Evolutionary conservation across 2,888 invertebrate species (phyloP).

Genomic region (Anagyrus pseudococci): DNA sequence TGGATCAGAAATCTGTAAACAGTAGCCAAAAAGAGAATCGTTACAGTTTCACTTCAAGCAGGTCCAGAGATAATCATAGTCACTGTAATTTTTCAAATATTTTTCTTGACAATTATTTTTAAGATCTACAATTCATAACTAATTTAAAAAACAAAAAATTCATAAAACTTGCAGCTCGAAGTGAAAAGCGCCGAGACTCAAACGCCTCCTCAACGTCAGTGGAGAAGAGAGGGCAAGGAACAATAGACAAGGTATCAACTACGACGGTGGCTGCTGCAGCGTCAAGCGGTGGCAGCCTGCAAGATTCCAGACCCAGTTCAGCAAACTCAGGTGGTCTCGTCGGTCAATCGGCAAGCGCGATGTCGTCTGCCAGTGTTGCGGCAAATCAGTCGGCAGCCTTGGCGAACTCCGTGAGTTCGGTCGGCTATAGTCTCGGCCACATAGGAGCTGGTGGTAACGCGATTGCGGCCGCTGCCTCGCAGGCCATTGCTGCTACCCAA

Average conservation of each 20-base stretch:
- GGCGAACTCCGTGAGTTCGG: constrained; percentile 58
- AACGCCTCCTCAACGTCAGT: constrained; percentile 65
- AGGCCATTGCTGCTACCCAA: constrained; percentile 95
- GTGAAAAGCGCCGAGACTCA: constrained; percentile 80
- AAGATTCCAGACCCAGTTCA: constrained; percentile 55
- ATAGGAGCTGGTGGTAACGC: constrained; percentile 87
- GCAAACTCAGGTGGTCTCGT: constrained; percentile 58
- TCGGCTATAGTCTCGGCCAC: constrained; percentile 78
- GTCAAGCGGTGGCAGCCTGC: constrained; percentile 45
- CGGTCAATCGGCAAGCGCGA: constrained; percentile 51
- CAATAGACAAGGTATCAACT: constrained; percentile 56
- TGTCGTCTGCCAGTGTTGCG: constrained; percentile 51
- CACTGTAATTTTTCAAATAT: constrained; percentile 52
- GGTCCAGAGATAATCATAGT: constrained; percentile 59
- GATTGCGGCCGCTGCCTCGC: constrained; percentile 92
- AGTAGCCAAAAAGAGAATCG: constrained; percentile 87
- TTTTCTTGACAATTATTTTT: background rate
- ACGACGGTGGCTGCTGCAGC: background rate
- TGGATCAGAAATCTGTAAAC: constrained; percentile 74
- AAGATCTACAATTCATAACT: background rate
- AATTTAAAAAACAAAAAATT: background rate
- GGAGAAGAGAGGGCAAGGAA: constrained; percentile 65
- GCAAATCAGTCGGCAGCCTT: constrained; percentile 52
- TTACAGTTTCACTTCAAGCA: constrained; percentile 64
- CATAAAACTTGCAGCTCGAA: constrained; percentile 62